phyloP scores from a whole-genome alignment of 2,888 invertebrate genomes.

The Drosophila mayaguana region DNA sequence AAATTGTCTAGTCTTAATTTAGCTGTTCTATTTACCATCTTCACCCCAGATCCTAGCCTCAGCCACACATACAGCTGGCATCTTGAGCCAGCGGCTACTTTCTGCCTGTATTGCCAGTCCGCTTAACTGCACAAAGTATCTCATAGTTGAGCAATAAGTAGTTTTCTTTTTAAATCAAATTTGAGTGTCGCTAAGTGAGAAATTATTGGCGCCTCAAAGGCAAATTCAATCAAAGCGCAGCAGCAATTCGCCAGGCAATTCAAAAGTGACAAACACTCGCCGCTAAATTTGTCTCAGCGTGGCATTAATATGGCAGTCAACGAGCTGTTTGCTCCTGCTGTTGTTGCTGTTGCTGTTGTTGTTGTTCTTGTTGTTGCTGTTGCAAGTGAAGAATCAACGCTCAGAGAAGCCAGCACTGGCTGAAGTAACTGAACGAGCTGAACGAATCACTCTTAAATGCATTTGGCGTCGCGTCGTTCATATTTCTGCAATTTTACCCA shows the following conservation, averaged over 20 bases:
- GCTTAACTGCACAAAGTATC: background rate
- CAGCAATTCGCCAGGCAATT: constrained; percentile 20
- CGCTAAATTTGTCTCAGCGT: constrained; percentile 26
- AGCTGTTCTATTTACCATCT: no score
- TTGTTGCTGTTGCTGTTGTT: constrained; percentile 7
- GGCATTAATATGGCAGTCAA: constrained; percentile 59
- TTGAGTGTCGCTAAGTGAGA: constrained; percentile 27
- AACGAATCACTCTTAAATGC: constrained; percentile 42
- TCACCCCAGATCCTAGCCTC: no score
- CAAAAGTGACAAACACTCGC: constrained; percentile 47
- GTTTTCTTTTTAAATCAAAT: constrained; percentile 34
- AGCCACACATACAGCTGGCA: no score
- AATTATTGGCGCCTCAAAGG: constrained; percentile 47
- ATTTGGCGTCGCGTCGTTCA: constrained; percentile 50
- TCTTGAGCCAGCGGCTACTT: no score
- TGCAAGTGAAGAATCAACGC: constrained; percentile 8
- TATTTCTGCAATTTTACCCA: constrained; percentile 50
- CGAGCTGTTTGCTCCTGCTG: constrained; percentile 22
- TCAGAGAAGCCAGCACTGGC: background rate
- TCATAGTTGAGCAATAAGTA: constrained; percentile 1
- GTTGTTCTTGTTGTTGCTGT: constrained; percentile 16
- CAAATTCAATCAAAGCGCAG: constrained; percentile 46
- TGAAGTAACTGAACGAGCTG: constrained; percentile 1
- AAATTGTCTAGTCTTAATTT: no score
- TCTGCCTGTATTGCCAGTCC: no score